These are phyloP conservation scores for human (Homo sapiens) DNA, from an alignment of 2,113 vertebrate species.

Conservation along the genomic window GRCh38 chr12:3731001-3731500, in stretches of 20 bases:
- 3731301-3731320: neutral
- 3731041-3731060: neutral
- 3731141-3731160: neutral
- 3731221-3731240: neutral
- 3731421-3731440: fast-evolving
- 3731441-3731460: too few relatives aligned
- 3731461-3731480: neutral
- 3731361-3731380: neutral
- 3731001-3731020: neutral
- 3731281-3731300: neutral
- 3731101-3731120: neutral
- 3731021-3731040: neutral
- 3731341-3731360: neutral
- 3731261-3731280: neutral
- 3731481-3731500: neutral
- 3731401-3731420: too few relatives aligned
- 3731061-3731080: neutral
- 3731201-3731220: too few relatives aligned
- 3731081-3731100: neutral
- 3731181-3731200: neutral
- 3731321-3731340: neutral
- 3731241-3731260: neutral
- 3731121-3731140: neutral
- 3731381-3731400: neutral
- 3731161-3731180: neutral